Evolutionary conservation across 1,140 invertebrate species (phyloP).

Genomic region (Maniola jurtina): DNA sequence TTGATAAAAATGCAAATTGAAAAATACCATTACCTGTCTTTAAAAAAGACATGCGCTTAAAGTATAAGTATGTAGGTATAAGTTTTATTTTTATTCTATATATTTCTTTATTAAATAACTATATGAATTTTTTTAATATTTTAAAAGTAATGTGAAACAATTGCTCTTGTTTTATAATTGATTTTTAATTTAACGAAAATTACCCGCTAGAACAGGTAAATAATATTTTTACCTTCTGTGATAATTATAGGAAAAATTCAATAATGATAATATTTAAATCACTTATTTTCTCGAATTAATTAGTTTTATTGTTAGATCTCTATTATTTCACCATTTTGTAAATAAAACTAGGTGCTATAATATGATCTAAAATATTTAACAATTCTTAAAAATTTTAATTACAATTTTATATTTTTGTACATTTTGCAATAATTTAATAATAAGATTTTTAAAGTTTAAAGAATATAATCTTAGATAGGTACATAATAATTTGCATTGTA

Average conservation of each 20-base stretch:
- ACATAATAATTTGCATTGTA: conserved; percentile 1
- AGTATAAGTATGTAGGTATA: no score
- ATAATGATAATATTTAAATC: not conserved
- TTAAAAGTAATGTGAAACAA: not conserved
- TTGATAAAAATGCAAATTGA: not conserved
- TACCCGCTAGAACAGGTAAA: conserved; percentile 12
- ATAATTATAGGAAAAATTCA: conserved; percentile 7
- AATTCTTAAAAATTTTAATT: no score
- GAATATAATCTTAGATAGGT: not conserved
- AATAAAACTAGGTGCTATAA: not conserved
- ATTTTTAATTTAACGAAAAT: conserved; percentile 7
- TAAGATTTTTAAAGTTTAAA: conserved; percentile 12
- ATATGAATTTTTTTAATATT: not conserved
- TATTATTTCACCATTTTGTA: not conserved
- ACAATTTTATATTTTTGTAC: no score
- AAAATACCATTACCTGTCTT: not conserved
- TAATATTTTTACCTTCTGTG: conserved; percentile 18
- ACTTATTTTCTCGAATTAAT: not conserved
- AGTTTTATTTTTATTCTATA: no score
- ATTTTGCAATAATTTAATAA: no score
- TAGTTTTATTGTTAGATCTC: not conserved
- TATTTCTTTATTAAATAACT: no score
- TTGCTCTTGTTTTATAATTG: not conserved
- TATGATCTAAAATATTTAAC: no score
- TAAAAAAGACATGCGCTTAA: not conserved